Base-by-base conservation (phyloP, 2,888 invertebrate species). In the Polia nebulosa region DNA sequence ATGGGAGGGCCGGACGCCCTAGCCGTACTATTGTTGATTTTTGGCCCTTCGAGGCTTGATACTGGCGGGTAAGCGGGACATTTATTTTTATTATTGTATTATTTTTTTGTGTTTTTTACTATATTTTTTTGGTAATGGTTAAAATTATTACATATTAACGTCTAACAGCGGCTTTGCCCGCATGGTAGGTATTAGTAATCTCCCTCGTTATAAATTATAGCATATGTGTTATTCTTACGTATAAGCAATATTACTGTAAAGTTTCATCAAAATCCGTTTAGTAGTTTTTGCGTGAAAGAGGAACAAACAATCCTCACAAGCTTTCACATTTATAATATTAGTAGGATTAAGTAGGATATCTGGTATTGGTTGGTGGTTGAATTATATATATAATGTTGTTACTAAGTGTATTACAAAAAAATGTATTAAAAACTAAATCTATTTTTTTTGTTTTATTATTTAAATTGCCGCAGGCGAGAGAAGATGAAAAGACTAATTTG, bases 11-110 rank as follows among this genome's bases (percentile, higher is more conserved):
- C 59, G 55, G 51, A 51, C 60, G 76, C 61, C 78, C 80, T 76
- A 81, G 83, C 20, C 56, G 60, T 58, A 57, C 72, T 74, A 81
- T 79, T 71, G 81, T 79, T 73, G 73, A 83, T 72, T 76, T 80
- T 83, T 76, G 83, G 76, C 82, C 82, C 84, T 82, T 70, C 59
- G n/a, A 8, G 72, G 73, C 17, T 59, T 13, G 2, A 2, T 25
- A 61, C 83, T 70, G 58, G 84, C 71, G 82, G 49, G 83, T 20
- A 49, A 58, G 2, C 6, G 13, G 81, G 83, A 81, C 81, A 52
- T 52, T 69, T 1, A 11, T 13, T n/a, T 25, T 25, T 36, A 0
- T 2, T 5, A 15, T 3, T 20, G 15, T 36, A 27, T 2, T 25
- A 5, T 20, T 9, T 9, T n/a, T 41, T 13, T 22, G 6, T 17